Conservation (phyloP, 2,113 vertebrate species). For the Megaleporinus macrocephalus region DNA sequence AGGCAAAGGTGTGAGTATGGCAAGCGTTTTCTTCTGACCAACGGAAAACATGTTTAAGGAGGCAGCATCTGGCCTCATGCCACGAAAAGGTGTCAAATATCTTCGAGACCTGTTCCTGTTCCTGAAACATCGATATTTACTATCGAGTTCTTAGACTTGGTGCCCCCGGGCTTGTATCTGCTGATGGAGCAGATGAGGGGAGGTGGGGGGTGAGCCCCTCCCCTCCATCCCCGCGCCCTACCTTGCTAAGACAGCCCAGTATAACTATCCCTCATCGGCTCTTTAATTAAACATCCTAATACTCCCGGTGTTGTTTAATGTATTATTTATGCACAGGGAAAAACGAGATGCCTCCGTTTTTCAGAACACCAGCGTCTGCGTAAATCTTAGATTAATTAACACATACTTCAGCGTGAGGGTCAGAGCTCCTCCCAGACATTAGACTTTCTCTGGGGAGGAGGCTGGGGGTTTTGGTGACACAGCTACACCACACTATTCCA, state of each 20-base stretch:
- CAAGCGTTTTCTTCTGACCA: constrained; percentile 24
- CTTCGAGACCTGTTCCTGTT: background rate
- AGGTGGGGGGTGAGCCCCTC: too few species aligned
- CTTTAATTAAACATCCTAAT: constrained; percentile 22
- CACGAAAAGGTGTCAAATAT: constrained; percentile 32
- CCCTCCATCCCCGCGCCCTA: too few species aligned
- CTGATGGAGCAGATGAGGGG: background rate
- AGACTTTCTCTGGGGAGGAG: background rate
- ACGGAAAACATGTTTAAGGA: background rate
- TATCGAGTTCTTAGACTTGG: background rate
- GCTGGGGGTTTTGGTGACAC: background rate
- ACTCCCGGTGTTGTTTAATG: background rate
- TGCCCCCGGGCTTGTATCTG: background rate
- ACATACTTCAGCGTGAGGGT: background rate
- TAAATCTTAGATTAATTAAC: background rate
- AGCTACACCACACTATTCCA: background rate
- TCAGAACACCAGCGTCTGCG: background rate
- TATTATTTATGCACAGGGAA: background rate
- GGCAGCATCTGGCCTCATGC: constrained; percentile 15
- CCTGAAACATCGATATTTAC: background rate
- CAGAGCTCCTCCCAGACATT: constrained; percentile 12
- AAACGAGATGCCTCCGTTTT: background rate
- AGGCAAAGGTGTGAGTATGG: constrained; percentile 32
- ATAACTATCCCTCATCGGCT: background rate
- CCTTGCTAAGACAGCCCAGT: too few species aligned